Evolutionary conservation across 1,140 invertebrate genomes (phyloP).

Genomic region (Thaumetopoea pityocampa): DNA sequence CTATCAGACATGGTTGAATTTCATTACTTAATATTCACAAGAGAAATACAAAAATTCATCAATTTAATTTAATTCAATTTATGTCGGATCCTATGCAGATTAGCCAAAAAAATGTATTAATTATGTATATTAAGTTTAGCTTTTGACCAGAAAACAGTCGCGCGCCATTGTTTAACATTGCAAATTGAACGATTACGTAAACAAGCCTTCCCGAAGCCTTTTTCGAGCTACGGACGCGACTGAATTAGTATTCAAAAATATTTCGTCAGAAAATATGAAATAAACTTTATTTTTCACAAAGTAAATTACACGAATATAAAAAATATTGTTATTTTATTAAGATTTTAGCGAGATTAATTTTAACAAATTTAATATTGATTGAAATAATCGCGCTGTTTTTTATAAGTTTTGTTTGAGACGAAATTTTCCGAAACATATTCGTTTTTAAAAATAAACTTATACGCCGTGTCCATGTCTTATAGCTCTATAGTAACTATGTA

Average conservation of each 20-base stretch:
- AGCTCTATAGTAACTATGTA: too few species aligned
- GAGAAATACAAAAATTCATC: conserved; percentile 12
- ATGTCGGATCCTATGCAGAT: conserved; percentile 24
- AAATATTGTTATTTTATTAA: too few species aligned
- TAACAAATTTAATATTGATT: too few species aligned
- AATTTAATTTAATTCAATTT: conserved; percentile 52
- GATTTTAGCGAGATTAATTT: too few species aligned
- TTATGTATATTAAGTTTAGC: conserved; percentile 41
- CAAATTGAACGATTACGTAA: conserved; percentile 71
- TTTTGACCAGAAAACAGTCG: conserved; percentile 65
- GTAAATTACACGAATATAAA: too few species aligned
- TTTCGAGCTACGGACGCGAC: conserved; percentile 40
- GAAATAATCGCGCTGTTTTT: too few species aligned
- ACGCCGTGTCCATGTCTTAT: too few species aligned
- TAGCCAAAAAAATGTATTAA: conserved; percentile 37
- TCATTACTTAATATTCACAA: conserved; percentile 9
- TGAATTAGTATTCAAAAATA: conserved; percentile 62
- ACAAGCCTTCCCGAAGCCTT: conserved; percentile 58
- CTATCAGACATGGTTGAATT: too few species aligned
- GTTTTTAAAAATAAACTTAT: too few species aligned
- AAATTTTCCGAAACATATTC: too few species aligned
- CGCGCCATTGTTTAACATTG: conserved; percentile 58
- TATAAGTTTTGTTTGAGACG: too few species aligned
- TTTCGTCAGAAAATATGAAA: conserved; percentile 26
- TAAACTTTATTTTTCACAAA: too few species aligned